These are phyloP conservation scores for Physella acuta DNA, from an alignment of 1,140 invertebrate species.

Conservation along the genomic window DNA sequence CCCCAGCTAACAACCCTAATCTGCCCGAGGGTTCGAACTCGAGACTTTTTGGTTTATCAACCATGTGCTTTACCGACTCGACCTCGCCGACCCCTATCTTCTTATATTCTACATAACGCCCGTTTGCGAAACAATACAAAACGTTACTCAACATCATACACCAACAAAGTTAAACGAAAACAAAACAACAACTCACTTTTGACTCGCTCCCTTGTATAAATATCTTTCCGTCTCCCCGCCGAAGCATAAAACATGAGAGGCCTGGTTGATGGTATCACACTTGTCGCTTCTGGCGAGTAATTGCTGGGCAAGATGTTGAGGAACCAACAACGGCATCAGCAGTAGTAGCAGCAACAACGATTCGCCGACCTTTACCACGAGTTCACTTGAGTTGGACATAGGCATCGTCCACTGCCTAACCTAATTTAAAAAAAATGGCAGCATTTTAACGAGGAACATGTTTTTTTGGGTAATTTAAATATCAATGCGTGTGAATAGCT, in stretches of 20 bases:
- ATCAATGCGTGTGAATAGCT: no score
- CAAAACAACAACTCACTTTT: constrained; percentile 2
- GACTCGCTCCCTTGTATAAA: background rate
- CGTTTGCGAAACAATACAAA: no score
- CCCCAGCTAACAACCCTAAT: no score
- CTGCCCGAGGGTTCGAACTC: no score
- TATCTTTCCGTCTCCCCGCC: background rate
- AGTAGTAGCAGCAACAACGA: constrained; percentile 12
- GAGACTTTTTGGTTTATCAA: no score
- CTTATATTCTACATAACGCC: no score
- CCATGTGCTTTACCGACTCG: no score
- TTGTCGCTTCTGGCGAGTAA: background rate
- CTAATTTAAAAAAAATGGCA: background rate
- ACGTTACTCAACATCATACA: no score
- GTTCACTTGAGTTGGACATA: constrained; percentile 10
- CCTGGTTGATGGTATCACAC: background rate
- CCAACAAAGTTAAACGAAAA: background rate
- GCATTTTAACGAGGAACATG: no score
- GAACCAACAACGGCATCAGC: constrained; percentile 15
- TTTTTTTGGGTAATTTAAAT: no score
- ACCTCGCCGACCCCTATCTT: no score
- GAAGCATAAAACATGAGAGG: background rate
- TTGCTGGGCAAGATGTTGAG: background rate
- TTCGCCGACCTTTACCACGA: constrained; percentile 17
- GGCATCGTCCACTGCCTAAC: constrained; percentile 23